These are phyloP conservation scores for Pyrocephalus nanus DNA, from an alignment of 2,797 vertebrate species.

Conservation along the genomic window DNA sequence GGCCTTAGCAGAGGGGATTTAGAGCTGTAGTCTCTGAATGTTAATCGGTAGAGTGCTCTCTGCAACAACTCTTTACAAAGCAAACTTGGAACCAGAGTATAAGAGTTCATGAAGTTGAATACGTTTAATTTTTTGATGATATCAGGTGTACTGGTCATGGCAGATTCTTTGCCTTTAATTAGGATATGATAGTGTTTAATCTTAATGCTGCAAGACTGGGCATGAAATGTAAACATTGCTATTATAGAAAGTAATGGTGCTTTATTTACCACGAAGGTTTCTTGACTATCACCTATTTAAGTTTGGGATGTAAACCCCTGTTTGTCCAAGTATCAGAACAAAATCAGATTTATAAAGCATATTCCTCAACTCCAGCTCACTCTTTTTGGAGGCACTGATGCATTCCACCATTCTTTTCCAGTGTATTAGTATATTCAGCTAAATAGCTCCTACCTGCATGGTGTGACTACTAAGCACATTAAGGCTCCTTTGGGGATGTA, in stretches of 20 bases:
- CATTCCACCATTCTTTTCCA: not conserved
- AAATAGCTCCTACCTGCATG: conserved; percentile 16
- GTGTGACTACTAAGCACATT: not conserved
- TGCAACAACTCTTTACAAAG: not conserved
- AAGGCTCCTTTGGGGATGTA: not conserved
- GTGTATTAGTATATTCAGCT: not conserved
- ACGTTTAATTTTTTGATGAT: accelerated
- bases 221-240: not conserved
- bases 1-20: not conserved
- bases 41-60: not conserved
- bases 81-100: not conserved
- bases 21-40: not conserved
- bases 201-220: not conserved
- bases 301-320: not conserved
- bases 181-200: not conserved
- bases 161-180: not conserved
- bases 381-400: not conserved
- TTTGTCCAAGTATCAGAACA: not conserved
- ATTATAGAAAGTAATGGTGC: not conserved
- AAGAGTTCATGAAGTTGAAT: not conserved
- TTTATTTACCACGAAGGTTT: not conserved
- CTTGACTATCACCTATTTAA: not conserved
- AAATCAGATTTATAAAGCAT: not conserved
- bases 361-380: not conserved
- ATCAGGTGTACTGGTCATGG: not conserved